A percentile compares a stretch with the other conserved stretches of the same genome.
Conservation (phyloP, 2,113 vertebrate species). For the Furnarius figulus region DNA sequence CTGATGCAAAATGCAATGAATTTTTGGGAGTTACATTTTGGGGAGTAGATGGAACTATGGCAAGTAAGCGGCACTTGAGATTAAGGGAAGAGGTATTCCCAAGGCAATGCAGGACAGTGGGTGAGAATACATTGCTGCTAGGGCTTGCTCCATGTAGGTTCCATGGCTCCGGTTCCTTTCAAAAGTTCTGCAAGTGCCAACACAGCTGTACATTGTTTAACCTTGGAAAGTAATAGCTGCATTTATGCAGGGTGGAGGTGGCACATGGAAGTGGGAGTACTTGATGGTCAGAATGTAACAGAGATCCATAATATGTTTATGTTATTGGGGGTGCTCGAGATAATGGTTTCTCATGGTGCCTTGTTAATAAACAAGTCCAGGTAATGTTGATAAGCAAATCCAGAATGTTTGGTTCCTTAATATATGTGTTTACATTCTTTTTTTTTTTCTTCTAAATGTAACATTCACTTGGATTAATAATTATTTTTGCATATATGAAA, state of each 20-base stretch:
- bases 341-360: not conserved
- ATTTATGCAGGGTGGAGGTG: not conserved
- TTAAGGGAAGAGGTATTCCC: not conserved
- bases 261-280: not conserved
- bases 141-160: not conserved
- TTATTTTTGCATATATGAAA: not conserved
- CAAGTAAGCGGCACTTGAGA: not conserved
- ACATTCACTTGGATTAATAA: not conserved
- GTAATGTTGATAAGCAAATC: not conserved
- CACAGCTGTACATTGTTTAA: not conserved
- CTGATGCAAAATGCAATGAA: not conserved
- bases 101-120: fast-evolving
- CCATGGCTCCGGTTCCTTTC: not conserved
- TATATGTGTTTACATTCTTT: not conserved
- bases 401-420: not conserved
- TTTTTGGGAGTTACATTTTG: not conserved
- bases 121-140: not conserved
- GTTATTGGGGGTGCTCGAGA: not conserved
- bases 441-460: not conserved
- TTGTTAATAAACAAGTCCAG: not conserved
- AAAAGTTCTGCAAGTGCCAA: not conserved
- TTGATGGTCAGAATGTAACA: not conserved
- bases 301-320: not conserved
- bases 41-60: not conserved
- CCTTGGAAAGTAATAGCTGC: not conserved